These are phyloP conservation scores for Aspidiotus destructor DNA, from an alignment of 2,888 invertebrate species.

Conservation along the genomic window DNA sequence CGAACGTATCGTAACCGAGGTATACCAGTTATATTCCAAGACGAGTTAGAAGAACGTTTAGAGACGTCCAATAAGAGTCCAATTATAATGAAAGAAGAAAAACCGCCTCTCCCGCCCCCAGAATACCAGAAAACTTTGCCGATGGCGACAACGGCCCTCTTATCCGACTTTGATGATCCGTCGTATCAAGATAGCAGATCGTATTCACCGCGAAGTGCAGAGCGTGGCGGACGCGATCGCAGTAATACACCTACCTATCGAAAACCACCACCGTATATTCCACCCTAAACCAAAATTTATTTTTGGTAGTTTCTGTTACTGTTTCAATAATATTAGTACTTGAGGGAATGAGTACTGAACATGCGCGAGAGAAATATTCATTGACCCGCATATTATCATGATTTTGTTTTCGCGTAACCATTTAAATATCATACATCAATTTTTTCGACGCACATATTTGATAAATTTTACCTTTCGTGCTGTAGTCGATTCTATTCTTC, in stretches of 20 bases:
- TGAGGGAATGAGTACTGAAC: too few relatives aligned
- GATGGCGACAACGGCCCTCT: constrained; percentile 41
- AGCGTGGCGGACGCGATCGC: constrained; percentile 53
- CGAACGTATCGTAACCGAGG: constrained; percentile 71
- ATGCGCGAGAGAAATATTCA: too few relatives aligned
- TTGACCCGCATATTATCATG: too few relatives aligned
- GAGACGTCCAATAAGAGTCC: constrained; percentile 84
- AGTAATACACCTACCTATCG: constrained; percentile 86
- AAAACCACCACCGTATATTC: constrained; percentile 93
- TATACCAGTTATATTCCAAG: constrained; percentile 93
- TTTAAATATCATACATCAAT: too few relatives aligned
- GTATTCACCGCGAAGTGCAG: constrained; percentile 37
- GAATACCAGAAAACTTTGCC: constrained; percentile 54
- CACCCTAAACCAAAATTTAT: constrained; percentile 61
- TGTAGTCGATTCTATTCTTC: too few relatives aligned
- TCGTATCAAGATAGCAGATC: constrained; percentile 74
- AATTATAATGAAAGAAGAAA: constrained; percentile 88
- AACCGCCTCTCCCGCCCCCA: constrained; percentile 81
- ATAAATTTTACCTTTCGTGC: too few relatives aligned
- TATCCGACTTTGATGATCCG: constrained; percentile 47
- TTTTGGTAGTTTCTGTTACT: background rate
- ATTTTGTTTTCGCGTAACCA: too few relatives aligned
- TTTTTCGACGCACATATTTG: too few relatives aligned
- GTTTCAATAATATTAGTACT: background rate
- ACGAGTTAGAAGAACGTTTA: constrained; percentile 88